Percentiles rank a stretch among this genome's conserved stretches.
Evolutionary conservation across 2,888 invertebrate genomes (phyloP).

Genomic region (Heliconius hortense): DNA sequence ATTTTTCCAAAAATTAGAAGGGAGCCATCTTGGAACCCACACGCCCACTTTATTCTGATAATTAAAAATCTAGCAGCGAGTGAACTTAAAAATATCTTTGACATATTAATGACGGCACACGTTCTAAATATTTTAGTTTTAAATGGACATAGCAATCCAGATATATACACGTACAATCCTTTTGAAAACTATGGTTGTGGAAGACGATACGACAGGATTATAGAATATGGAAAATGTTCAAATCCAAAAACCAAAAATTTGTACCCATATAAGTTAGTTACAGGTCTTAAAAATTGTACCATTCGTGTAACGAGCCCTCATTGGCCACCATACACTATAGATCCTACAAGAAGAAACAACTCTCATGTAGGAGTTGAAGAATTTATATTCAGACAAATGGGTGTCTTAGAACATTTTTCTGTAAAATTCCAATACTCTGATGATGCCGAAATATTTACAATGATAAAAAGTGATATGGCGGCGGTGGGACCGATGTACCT

Average conservation of each 20-base stretch:
- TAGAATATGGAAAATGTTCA: slow-evolving; percentile 54
- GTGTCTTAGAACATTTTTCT: slow-evolving; percentile 52
- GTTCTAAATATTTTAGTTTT: slow-evolving; percentile 53
- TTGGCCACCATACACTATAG: slow-evolving; percentile 56
- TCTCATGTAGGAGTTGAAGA: slow-evolving; percentile 45
- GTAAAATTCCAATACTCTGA: slow-evolving; percentile 49
- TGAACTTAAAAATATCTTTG: slow-evolving; percentile 51
- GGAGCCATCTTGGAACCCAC: slow-evolving; percentile 56
- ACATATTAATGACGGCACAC: slow-evolving; percentile 50
- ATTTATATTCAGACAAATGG: slow-evolving; percentile 50
- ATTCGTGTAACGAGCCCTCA: slow-evolving; percentile 52
- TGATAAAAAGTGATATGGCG: slow-evolving; percentile 41
- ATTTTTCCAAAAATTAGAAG: slow-evolving; percentile 43
- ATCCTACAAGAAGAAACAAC: slow-evolving; percentile 39
- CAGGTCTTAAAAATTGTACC: slow-evolving; percentile 56
- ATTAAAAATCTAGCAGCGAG: slow-evolving; percentile 44
- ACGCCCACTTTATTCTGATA: slow-evolving; percentile 52
- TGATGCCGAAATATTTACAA: slow-evolving; percentile 44
- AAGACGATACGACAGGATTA: slow-evolving; percentile 53
- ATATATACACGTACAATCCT: slow-evolving; percentile 61
- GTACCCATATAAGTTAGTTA: slow-evolving; percentile 52
- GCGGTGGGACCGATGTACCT: slow-evolving; percentile 50
- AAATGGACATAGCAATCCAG: slow-evolving; percentile 48
- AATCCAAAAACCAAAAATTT: slow-evolving; percentile 41
- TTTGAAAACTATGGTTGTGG: slow-evolving; percentile 63